These are phyloP conservation scores for Bradypodion ventrale DNA, from an alignment of 2,797 vertebrate species.

Conservation along the genomic window DNA sequence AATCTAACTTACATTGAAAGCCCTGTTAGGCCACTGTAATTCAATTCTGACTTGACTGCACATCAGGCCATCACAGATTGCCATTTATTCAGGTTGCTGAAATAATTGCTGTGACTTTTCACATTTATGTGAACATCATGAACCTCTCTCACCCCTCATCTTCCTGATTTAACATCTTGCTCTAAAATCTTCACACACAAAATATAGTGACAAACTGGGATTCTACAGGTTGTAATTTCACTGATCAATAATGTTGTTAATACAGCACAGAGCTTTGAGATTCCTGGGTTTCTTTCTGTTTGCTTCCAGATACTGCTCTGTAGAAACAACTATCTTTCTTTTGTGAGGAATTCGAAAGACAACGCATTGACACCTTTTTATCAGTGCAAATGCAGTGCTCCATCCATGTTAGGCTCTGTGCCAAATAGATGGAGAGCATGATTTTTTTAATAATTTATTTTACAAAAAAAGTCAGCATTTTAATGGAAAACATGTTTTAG, in stretches of 20 bases:
- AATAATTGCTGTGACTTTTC: conserved; percentile 59
- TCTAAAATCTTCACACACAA: conserved; percentile 27
- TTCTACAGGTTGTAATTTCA: conserved; percentile 10
- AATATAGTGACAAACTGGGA: conserved; percentile 58
- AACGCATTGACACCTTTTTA: too few species aligned
- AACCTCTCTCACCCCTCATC: conserved; percentile 43
- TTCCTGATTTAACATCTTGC: conserved; percentile 55
- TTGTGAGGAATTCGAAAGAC: too few species aligned
- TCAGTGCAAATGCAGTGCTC: neutral
- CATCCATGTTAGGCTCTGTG: neutral
- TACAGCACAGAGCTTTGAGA: too few species aligned
- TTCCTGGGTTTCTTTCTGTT: neutral
- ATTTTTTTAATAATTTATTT: neutral
- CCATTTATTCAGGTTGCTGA: neutral
- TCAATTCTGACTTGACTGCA: too few species aligned
- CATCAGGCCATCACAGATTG: too few species aligned
- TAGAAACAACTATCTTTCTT: neutral
- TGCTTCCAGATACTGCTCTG: neutral
- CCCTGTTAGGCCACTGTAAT: too few species aligned
- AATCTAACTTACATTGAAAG: too few species aligned
- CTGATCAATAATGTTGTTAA: neutral
- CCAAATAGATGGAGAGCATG: neutral
- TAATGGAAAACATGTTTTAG: neutral
- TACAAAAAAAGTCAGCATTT: neutral
- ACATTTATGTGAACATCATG: conserved; percentile 57